These are phyloP conservation scores for Cuculus canorus DNA, from an alignment of 2,797 vertebrate genomes.

Conservation along the genomic window DNA sequence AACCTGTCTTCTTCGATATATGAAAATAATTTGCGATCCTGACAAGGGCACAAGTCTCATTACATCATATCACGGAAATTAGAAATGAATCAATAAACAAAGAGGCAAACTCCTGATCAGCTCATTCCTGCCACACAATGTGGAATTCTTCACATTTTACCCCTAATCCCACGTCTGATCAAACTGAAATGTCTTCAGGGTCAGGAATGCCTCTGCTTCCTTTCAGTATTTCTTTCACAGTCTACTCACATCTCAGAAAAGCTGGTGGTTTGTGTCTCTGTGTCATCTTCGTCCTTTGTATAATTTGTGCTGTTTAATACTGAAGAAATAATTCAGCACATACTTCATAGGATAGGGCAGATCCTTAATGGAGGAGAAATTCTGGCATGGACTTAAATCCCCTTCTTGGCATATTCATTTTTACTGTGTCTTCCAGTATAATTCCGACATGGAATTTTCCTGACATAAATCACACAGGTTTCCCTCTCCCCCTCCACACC, in stretches of 20 bases:
- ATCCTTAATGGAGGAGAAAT: not conserved
- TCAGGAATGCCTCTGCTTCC: not conserved
- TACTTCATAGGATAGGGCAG: not conserved
- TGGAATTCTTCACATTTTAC: constrained; percentile 49
- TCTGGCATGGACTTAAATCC: constrained; percentile 28
- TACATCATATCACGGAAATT: not conserved
- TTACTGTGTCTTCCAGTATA: constrained; percentile 12
- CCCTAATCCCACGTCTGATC: constrained; percentile 33
- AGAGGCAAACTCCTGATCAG: not conserved
- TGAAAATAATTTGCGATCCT: not conserved
- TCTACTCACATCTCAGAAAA: constrained; percentile 5
- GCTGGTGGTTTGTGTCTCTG: not conserved
- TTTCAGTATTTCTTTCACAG: not conserved
- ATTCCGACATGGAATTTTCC: constrained; percentile 61
- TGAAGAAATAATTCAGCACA: constrained; percentile 30
- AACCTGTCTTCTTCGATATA: not conserved
- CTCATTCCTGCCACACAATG: not conserved
- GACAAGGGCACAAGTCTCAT: constrained; percentile 8
- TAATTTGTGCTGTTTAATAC: not conserved
- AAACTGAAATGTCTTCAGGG: constrained; percentile 27
- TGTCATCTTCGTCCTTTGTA: not conserved
- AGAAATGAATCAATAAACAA: constrained; percentile 34
- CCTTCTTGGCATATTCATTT: constrained; percentile 27
- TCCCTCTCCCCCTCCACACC: not conserved
- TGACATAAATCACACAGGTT: constrained; percentile 52